Evolutionary conservation across 1,140 invertebrate genomes (phyloP).

Genomic region (Myzus persicae): DNA sequence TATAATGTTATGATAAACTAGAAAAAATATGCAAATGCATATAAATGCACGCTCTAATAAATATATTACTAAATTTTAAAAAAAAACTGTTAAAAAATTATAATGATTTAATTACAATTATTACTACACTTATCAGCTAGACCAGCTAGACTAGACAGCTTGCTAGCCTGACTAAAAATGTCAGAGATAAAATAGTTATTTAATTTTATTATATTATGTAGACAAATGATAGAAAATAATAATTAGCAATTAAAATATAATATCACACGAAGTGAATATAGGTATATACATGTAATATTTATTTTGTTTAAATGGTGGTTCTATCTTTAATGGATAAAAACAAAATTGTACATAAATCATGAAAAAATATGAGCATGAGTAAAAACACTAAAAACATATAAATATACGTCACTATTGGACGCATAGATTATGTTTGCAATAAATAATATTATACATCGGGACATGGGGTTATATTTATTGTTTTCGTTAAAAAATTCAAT

Average conservation of each 20-base stretch:
- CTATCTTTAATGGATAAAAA: neutral
- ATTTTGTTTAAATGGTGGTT: neutral
- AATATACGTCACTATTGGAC: neutral
- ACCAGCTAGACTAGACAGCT: too few relatives aligned
- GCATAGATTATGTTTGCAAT: neutral
- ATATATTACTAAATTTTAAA: neutral
- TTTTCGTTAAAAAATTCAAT: conserved; percentile 12
- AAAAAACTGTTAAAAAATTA: neutral
- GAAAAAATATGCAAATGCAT: neutral
- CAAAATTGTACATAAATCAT: neutral
- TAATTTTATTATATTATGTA: neutral
- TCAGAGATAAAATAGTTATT: neutral
- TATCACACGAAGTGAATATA: neutral
- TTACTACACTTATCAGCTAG: neutral
- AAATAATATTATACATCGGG: neutral
- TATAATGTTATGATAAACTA: neutral
- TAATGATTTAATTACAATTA: neutral
- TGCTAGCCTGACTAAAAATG: too few relatives aligned
- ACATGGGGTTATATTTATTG: neutral
- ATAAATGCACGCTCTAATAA: neutral
- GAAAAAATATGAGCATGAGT: neutral
- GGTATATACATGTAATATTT: too few relatives aligned
- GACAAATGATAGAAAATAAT: neutral
- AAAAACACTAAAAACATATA: neutral
- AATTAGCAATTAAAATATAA: neutral